phyloP scores from a whole-genome alignment of 2,113 vertebrate genomes.

The Syngnathus scovelli region DNA sequence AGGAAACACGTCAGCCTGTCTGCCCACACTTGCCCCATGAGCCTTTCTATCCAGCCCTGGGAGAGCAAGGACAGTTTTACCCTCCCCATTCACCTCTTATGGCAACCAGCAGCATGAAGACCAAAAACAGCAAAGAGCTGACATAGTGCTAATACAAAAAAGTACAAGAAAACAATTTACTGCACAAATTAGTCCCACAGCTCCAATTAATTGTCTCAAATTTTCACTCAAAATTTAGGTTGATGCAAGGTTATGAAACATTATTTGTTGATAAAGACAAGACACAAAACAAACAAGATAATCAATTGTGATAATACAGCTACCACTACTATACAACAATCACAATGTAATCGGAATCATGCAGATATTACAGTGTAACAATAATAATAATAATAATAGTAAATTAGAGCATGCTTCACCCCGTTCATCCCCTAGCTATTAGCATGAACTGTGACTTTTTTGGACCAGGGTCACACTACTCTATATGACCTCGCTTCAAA shows the following conservation, averaged over 20 bases:
- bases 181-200: conserved; percentile 9
- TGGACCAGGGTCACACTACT: conserved; percentile 44
- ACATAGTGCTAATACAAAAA: not conserved
- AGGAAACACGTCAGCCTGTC: conserved; percentile 57
- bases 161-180: conserved; percentile 16
- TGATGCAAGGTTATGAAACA: conserved; percentile 46
- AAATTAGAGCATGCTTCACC: not conserved
- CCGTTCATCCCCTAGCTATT: conserved; percentile 32
- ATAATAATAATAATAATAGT: not conserved
- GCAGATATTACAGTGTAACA: not conserved
- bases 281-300: conserved; percentile 9
- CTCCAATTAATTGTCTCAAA: conserved; percentile 11
- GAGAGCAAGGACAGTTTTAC: conserved; percentile 36
- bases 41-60: conserved; percentile 36
- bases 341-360: conserved; percentile 5
- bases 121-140: conserved; percentile 26
- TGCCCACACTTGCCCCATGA: conserved; percentile 47
- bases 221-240: conserved; percentile 28
- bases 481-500: conserved; percentile 50
- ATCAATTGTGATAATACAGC: too few relatives aligned
- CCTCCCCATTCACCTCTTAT: conserved; percentile 41
- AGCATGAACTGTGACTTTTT: conserved; percentile 46
- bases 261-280: conserved; percentile 35
- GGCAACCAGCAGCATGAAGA: conserved; percentile 29
- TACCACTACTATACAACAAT: too few relatives aligned